Base-by-base conservation (phyloP, 2,888 invertebrate genomes). In the Leptopilina syphax region DNA sequence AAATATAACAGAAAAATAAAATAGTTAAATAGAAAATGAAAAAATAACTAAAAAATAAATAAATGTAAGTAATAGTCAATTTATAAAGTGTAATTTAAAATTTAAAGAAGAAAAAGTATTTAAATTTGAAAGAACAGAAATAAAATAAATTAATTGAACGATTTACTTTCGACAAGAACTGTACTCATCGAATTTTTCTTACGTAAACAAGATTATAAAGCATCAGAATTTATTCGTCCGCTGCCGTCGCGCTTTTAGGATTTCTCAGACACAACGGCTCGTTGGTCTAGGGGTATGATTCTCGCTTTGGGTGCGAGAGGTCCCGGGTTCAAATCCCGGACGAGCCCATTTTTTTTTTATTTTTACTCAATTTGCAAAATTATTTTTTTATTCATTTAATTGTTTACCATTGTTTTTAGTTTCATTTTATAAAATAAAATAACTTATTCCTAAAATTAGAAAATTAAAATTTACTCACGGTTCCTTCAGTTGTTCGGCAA, bases 281-380 rank as follows among this genome's bases (percentile, higher is more conserved):
- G 94, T 94, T 94, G 94, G 94, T 94, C 94, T 94, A 94, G 94
- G 94, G 94, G 94, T 94, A 94, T 94, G 94, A 94, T 94, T 94
- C 94, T 94, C 94, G 94, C 94, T 94, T 94, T 94, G 94, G 94
- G 94, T 94, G 94, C 94, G 94, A 94, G 94, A 94, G 94, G 94
- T 94, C 94, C 94, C 94, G 94, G 94, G 94, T 94, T 94, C 94
- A 94, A 94, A 94, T 94, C 94, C 94, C 94, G 94, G 94, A 94
- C 94, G 94, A 94, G 94, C 94, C 94, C 94, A 88, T 90, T 44
- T 92, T 85, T 86, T 87, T 86, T 84, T 5, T 5, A 13, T 57
- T 57, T 73, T 54, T 8, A 24, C 24, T 3, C 9, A 63, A 9
- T 63, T 63, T 63, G 24, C 8, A 44, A 44, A 44, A 44, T 18